phyloP scores from a whole-genome alignment of 2,797 vertebrate species.

The Peromyscus attwateri region DNA sequence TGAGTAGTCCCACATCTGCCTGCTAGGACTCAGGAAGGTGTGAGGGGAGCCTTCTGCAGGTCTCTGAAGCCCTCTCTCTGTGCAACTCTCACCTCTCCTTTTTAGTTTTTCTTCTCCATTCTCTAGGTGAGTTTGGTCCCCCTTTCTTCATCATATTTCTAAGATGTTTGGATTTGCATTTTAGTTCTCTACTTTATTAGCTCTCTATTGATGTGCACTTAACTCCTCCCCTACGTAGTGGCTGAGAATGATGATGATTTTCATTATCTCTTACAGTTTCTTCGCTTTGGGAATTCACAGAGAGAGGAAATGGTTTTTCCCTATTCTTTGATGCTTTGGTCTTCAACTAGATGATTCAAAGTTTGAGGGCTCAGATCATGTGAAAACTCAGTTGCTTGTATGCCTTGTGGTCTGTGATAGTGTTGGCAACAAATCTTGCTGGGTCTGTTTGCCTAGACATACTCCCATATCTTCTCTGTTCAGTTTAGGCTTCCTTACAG shows the following conservation, averaged over 20 bases:
- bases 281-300: background rate
- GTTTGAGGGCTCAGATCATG: background rate
- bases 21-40: background rate
- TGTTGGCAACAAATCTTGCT: background rate
- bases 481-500: background rate
- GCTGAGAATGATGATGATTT: background rate
- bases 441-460: background rate
- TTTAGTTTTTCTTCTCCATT: background rate
- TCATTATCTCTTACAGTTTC: background rate
- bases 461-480: background rate
- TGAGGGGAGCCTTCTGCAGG: background rate
- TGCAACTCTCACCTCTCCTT: fast-evolving
- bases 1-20: background rate
- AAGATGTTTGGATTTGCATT: background rate
- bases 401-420: background rate
- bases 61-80: no score
- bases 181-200: background rate
- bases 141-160: background rate
- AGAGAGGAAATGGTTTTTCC: background rate
- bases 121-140: background rate
- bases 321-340: background rate
- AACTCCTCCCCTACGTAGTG: background rate
- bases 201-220: background rate
- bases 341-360: background rate
- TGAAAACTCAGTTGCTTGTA: background rate